Conservation (phyloP, 2,888 invertebrate genomes). For the Amiota communis region DNA sequence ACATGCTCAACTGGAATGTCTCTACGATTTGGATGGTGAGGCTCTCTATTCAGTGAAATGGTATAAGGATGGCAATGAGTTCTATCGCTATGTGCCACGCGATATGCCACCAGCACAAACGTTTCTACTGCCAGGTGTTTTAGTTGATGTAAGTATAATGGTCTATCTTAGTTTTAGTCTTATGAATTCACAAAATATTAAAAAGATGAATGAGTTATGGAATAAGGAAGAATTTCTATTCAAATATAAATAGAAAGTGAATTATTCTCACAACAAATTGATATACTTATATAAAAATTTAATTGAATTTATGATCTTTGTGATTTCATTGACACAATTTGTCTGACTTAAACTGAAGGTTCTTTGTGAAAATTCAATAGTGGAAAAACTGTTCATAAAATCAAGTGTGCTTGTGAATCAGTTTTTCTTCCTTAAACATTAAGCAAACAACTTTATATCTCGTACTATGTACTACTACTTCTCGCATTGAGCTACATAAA, state of each 20-base stretch:
- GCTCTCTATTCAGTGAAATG: constrained; percentile 91
- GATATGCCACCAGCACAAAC: constrained; percentile 86
- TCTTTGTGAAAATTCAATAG: too few relatives aligned
- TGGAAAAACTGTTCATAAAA: too few relatives aligned
- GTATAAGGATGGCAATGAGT: constrained; percentile 93
- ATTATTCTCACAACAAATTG: too few relatives aligned
- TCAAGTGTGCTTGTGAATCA: too few relatives aligned
- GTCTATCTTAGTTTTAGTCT: neutral
- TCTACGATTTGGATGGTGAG: constrained; percentile 87
- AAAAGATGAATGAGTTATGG: neutral
- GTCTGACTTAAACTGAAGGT: too few relatives aligned
- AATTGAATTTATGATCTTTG: too few relatives aligned
- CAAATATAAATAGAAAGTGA: too few relatives aligned
- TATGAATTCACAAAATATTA: neutral
- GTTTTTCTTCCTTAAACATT: too few relatives aligned
- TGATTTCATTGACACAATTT: too few relatives aligned
- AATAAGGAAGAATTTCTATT: neutral
- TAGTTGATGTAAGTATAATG: constrained; percentile 84
- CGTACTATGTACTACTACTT: too few relatives aligned
- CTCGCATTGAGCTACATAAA: neutral
- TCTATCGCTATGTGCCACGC: constrained; percentile 88
- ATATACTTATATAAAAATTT: too few relatives aligned
- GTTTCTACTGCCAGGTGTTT: constrained; percentile 85
- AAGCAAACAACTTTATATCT: too few relatives aligned
- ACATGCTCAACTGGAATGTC: constrained; percentile 84